Evolutionary conservation across 1,140 invertebrate genomes (phyloP), one percentile per base, ranked within the genome.

Genomic region (Drosophila nannoptera): DNA sequence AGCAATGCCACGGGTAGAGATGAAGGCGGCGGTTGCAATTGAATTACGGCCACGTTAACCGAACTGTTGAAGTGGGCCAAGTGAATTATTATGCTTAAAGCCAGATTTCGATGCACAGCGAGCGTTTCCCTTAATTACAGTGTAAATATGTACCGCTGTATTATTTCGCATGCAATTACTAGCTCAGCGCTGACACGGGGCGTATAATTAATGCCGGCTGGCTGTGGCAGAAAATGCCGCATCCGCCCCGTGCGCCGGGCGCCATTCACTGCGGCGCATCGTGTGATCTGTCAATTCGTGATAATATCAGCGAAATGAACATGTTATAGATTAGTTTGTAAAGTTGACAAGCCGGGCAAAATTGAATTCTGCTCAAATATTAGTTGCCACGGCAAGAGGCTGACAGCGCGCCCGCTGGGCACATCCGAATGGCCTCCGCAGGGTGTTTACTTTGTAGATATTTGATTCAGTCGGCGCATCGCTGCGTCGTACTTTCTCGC

Each of bases 21-120:
- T 7, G n/a, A 49, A 49, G 1, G 29, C 32, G 60, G 45, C 48
- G 68, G 70, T 63, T 52, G 55, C 67, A 77, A 73, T 78, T 83
- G 78, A 83, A 82, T 78, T 82, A 83, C 62, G 72, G 60, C 59
- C 6, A 9, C 31, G 56, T 64, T 58, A 45, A 29, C 9, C 11
- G 38, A 33, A 16, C 11, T 33, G 22, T 54, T 16, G 2, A 53
- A 38, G 4, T 29, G 4, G 31, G 7, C 6, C 45, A 31, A 55
- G 32, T 4, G 33, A 61, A 45, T 7, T 45, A 29, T 46, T 31
- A 22, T 22, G 5, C 6, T 43, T 3, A 52, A 4, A 49, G 29
- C 52, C n/a, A 29, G 7, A 52, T 32, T 31, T 29, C 16, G 35
- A 54, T 35, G 40, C 12, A 53, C 36, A 38, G 9, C 4, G 29